These are phyloP conservation scores for Tragelaphus strepsiceros DNA, from an alignment of 2,113 vertebrate species.

Conservation along the genomic window DNA sequence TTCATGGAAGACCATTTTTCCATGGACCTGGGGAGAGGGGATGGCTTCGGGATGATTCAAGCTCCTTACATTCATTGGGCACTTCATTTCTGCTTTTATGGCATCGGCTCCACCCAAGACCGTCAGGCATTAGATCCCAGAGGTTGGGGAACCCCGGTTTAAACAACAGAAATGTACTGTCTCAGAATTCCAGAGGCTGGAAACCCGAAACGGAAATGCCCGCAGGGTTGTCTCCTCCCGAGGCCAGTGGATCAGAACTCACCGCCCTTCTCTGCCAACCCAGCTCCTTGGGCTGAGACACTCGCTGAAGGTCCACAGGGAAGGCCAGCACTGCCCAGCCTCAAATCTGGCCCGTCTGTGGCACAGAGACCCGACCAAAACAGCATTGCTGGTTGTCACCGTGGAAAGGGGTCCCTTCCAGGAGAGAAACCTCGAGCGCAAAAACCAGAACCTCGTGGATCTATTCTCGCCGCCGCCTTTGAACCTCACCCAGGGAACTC, in stretches of 20 bases:
- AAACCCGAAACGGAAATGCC: fast-evolving
- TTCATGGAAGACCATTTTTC: neutral
- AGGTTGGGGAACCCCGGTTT: neutral
- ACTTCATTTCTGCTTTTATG: neutral
- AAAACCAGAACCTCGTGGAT: fast-evolving
- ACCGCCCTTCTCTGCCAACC: neutral
- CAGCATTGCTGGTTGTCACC: fast-evolving
- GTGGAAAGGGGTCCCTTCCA: fast-evolving
- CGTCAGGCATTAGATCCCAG: neutral
- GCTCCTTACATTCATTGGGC: neutral
- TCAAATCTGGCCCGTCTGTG: neutral
- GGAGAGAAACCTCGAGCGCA: fast-evolving
- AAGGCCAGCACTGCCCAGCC: neutral
- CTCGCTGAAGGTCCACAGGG: fast-evolving
- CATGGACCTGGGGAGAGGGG: neutral
- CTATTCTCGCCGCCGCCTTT: too few species aligned
- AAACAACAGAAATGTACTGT: too few species aligned
- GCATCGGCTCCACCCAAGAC: neutral
- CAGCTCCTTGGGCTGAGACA: neutral
- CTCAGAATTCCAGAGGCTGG: too few species aligned
- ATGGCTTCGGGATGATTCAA: neutral
- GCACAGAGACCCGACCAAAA: too few species aligned
- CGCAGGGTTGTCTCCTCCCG: neutral
- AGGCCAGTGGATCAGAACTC: neutral
- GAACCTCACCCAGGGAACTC: neutral